phyloP scores from a whole-genome alignment of 2,797 vertebrate genomes.

The Muraenolepis orangiensis region DNA sequence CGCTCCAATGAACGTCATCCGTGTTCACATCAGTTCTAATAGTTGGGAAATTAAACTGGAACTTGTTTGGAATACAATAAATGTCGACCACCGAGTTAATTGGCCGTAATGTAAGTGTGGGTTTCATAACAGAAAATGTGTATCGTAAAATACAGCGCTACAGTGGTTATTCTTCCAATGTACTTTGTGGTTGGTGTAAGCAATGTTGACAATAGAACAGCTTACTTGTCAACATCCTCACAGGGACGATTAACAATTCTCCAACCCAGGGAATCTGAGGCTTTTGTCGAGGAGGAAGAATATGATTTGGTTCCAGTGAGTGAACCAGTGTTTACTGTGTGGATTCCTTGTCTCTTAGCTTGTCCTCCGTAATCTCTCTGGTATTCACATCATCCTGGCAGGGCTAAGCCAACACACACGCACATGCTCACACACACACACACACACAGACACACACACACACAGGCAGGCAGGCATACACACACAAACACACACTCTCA shows the following conservation, averaged over 20 bases:
- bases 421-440: neutral
- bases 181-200: neutral
- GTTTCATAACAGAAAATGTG: neutral
- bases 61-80: neutral
- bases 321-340: neutral
- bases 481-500: neutral
- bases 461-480: neutral
- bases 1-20: neutral
- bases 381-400: neutral
- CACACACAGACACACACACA: neutral
- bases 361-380: neutral
- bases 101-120: neutral
- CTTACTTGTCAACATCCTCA: conserved; percentile 3
- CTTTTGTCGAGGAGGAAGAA: neutral
- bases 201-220: neutral
- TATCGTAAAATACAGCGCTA: neutral
- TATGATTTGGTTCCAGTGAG: neutral
- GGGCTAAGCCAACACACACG: neutral
- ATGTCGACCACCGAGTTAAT: neutral
- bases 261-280: neutral
- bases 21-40: neutral
- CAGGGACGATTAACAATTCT: conserved; percentile 1
- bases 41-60: neutral
- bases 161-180: neutral
- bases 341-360: neutral